Evolutionary conservation across 2,797 vertebrate species (phyloP).

Genomic region (Emys orbicularis): DNA sequence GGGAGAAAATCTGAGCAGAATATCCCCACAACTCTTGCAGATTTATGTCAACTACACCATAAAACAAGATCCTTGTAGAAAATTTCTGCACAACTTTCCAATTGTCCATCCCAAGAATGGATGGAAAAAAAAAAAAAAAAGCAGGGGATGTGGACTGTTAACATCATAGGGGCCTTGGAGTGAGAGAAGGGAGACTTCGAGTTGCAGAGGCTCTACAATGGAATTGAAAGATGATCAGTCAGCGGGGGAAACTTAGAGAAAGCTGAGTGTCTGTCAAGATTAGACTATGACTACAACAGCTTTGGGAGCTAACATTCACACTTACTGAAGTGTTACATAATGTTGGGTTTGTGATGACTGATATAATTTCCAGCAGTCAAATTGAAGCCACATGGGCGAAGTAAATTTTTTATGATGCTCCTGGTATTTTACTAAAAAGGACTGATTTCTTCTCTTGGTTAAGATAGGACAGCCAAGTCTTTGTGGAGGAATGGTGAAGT

Average conservation of each 20-base stretch:
- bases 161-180: neutral
- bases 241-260: neutral
- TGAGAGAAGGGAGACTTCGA: neutral
- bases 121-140: neutral
- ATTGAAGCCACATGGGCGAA: neutral
- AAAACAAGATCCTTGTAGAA: neutral
- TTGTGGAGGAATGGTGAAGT: neutral
- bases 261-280: neutral
- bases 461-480: neutral
- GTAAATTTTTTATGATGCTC: neutral
- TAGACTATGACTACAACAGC: neutral
- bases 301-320: neutral
- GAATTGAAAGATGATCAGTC: neutral
- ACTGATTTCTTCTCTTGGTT: neutral
- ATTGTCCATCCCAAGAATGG: neutral
- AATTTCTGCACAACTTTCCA: neutral
- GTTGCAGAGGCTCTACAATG: neutral
- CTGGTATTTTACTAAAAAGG: neutral
- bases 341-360: neutral
- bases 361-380: accelerated
- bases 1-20: neutral
- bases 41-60: neutral
- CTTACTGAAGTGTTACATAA: neutral
- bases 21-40: neutral
- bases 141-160: neutral